These are phyloP conservation scores for Peromyscus attwateri DNA, from an alignment of 2,797 vertebrate genomes.

Conservation along the genomic window DNA sequence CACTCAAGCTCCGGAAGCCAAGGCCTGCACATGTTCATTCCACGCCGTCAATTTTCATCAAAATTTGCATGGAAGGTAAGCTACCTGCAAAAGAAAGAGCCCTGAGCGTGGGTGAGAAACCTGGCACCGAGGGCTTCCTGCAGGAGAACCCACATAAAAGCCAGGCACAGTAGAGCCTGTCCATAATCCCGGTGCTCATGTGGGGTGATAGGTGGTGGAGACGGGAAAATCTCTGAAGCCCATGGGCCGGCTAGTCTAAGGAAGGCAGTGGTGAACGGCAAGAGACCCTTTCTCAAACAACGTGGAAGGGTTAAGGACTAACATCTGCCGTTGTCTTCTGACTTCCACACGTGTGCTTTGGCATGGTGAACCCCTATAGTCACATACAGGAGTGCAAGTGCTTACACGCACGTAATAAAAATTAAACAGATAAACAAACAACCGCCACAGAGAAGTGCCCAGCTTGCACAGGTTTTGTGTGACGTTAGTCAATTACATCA, in stretches of 20 bases:
- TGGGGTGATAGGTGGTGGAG: neutral
- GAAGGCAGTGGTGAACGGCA: neutral
- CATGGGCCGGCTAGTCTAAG: neutral
- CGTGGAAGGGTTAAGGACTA: neutral
- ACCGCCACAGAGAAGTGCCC: neutral
- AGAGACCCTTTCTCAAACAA: neutral
- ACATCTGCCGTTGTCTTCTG: neutral
- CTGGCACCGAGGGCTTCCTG: neutral
- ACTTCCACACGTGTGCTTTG: neutral
- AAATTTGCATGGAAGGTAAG: neutral
- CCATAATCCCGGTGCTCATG: neutral
- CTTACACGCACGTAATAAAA: neutral
- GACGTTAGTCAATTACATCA: constrained; percentile 42
- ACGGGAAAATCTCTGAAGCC: neutral
- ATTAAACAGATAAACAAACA: neutral
- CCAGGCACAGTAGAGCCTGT: too few relatives aligned
- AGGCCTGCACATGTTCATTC: neutral
- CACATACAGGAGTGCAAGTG: neutral
- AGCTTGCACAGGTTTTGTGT: neutral
- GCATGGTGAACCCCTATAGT: neutral
- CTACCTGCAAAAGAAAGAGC: neutral
- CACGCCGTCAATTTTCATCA: neutral
- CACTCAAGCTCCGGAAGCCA: neutral
- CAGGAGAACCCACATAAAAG: too few relatives aligned
- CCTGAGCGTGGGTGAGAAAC: neutral